Evolutionary conservation across 2,797 vertebrate genomes (phyloP).

Genomic region (Kryptopterus vitreolus): DNA sequence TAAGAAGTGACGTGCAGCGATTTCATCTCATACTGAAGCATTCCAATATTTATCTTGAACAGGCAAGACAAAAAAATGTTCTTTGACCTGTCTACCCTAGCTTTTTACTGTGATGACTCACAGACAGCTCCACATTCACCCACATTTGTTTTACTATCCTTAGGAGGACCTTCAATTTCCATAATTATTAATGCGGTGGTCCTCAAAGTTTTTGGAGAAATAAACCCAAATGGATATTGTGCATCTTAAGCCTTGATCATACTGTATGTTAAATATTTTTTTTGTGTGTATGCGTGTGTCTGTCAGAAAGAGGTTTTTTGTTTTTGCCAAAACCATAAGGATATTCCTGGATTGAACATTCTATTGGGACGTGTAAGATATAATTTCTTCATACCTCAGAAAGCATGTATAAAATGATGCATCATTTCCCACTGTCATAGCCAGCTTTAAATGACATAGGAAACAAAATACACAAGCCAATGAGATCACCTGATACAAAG

Average conservation of each 20-base stretch:
- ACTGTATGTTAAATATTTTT: no score
- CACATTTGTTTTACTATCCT: conserved; percentile 3
- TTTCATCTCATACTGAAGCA: background rate
- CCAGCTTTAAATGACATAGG: background rate
- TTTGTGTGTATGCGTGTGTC: no score
- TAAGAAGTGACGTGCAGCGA: background rate
- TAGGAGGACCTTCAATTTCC: background rate
- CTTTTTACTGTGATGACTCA: background rate
- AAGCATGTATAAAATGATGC: background rate
- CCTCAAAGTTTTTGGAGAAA: background rate
- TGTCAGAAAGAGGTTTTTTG: no score
- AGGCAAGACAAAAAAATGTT: background rate
- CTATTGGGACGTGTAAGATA: background rate
- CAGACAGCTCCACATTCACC: background rate
- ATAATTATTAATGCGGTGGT: background rate
- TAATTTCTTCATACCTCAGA: background rate
- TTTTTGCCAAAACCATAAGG: background rate
- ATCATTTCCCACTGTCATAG: background rate
- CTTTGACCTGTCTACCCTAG: background rate
- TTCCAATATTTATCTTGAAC: conserved; percentile 1
- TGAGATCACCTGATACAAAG: background rate
- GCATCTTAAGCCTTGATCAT: background rate
- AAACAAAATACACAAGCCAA: background rate
- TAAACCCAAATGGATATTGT: background rate
- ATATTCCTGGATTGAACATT: no score